These are phyloP conservation scores for Vimba vimba DNA, from an alignment of 2,113 vertebrate genomes.

Conservation along the genomic window DNA sequence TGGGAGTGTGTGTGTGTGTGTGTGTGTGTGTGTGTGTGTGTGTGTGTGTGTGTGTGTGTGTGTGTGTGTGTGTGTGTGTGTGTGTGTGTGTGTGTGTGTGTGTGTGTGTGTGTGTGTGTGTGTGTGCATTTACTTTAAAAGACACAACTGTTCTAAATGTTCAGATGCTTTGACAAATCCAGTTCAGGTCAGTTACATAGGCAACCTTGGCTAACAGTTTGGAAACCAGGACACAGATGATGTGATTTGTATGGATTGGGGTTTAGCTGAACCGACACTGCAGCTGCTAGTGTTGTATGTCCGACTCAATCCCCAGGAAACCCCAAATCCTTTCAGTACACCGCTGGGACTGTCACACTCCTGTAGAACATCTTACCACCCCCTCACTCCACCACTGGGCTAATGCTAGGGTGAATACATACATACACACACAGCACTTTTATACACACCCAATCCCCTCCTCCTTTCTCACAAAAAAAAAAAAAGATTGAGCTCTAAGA, in stretches of 20 bases:
- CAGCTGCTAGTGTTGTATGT: constrained; percentile 12
- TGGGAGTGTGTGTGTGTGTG: background rate
- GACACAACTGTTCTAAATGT: constrained; percentile 8
- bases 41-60: background rate
- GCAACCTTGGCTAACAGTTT: constrained; percentile 5
- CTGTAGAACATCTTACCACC: constrained; percentile 18
- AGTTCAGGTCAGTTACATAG: constrained; percentile 7
- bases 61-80: background rate
- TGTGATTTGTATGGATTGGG: constrained; percentile 37
- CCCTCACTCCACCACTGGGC: background rate
- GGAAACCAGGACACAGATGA: constrained; percentile 1
- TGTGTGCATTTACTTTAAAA: background rate
- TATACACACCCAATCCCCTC: constrained; percentile 33
- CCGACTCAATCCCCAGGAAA: constrained; percentile 14
- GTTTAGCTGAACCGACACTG: background rate
- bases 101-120: background rate
- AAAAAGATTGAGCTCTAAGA: too few species aligned
- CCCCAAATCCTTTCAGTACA: constrained; percentile 23
- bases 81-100: background rate
- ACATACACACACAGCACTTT: constrained; percentile 15
- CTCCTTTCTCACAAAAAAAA: too few species aligned
- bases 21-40: background rate
- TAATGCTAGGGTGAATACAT: constrained; percentile 31
- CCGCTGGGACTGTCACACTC: constrained; percentile 43
- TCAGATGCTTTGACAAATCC: constrained; percentile 21